A percentile compares a stretch with the other conserved stretches of the same genome.
phyloP scores from a whole-genome alignment of 2,113 vertebrate species.

The Lagenorhynchus albirostris region DNA sequence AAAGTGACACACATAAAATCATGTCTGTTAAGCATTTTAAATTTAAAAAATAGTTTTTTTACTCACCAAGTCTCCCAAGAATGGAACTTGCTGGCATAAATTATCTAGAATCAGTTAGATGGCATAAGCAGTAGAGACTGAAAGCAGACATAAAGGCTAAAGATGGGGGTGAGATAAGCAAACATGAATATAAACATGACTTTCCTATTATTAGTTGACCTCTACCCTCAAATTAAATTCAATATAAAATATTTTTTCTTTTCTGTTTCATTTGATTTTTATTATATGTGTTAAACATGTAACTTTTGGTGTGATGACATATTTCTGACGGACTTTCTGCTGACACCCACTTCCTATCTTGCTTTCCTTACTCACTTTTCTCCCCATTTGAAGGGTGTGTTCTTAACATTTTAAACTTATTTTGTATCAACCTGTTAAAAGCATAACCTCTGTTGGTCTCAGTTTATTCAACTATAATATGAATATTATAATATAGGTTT shows the following conservation, averaged over 20 bases:
- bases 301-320: background rate
- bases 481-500: background rate
- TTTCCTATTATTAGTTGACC: background rate
- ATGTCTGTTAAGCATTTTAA: conserved; percentile 69
- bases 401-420: background rate
- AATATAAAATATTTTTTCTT: background rate
- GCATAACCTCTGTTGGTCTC: background rate
- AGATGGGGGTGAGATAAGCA: background rate
- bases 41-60: conserved; percentile 49
- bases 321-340: background rate
- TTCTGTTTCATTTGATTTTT: background rate
- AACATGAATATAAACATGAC: background rate
- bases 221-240: background rate
- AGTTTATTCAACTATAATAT: background rate
- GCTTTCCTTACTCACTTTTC: background rate
- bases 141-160: background rate
- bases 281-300: background rate
- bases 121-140: background rate
- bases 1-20: conserved; percentile 73
- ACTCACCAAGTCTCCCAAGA: conserved; percentile 47
- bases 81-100: background rate
- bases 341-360: background rate
- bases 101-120: conserved; percentile 1
- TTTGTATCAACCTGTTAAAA: background rate
- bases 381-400: background rate